Evolutionary conservation across 2,113 vertebrate genomes (phyloP).

Genomic region (Tetrax tetrax): DNA sequence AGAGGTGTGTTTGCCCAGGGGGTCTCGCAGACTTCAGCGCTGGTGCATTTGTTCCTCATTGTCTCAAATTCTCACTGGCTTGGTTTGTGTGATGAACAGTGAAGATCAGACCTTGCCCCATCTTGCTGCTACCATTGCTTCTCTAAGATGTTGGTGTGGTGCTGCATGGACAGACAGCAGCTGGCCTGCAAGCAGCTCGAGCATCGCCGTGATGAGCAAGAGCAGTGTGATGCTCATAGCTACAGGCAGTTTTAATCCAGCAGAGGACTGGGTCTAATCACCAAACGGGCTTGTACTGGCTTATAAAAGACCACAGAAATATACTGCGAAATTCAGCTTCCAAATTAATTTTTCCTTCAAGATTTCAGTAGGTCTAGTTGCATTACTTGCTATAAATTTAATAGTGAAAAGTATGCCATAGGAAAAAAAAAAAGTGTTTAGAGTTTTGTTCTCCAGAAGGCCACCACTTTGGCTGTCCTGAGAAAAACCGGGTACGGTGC

Average conservation of each 20-base stretch:
- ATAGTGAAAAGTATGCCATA: not conserved
- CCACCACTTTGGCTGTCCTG: not conserved
- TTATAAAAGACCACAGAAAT: not conserved
- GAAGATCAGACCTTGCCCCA: not conserved
- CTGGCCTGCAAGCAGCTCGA: not conserved
- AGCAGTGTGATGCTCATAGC: not conserved
- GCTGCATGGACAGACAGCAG: not conserved
- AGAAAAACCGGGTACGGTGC: not conserved
- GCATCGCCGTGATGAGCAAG: rapidly evolving
- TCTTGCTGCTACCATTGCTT: not conserved
- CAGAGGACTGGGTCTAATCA: not conserved
- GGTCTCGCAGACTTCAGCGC: not conserved
- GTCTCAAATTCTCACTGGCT: not conserved
- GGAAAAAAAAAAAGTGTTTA: not conserved
- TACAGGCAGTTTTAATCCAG: not conserved
- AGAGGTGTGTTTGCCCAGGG: not conserved
- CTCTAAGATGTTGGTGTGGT: not conserved
- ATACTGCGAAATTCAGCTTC: not conserved
- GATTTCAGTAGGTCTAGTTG: not conserved
- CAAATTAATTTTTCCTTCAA: not conserved
- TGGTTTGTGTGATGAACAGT: not conserved
- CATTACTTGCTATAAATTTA: not conserved
- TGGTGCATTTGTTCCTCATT: not conserved
- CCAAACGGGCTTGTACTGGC: not conserved
- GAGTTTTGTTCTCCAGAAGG: not conserved